A percentile compares a stretch with the other conserved stretches of the same genome.
phyloP scores from a whole-genome alignment of 2,888 invertebrate species.

The Caenorhabditis drosophilae region DNA sequence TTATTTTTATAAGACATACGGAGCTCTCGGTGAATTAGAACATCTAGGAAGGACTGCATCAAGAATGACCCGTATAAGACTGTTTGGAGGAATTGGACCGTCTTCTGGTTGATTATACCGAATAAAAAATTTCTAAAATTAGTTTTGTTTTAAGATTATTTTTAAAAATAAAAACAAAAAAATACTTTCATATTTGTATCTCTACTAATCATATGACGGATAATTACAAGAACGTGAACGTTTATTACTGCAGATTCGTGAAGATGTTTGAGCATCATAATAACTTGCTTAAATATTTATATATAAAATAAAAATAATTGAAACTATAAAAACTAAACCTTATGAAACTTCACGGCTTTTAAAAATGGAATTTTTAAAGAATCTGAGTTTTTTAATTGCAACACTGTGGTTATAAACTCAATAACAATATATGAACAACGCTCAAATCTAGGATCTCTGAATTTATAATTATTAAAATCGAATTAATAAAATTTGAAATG shows the following conservation, averaged over 20 bases:
- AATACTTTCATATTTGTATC: conserved; percentile 13
- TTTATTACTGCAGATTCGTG: conserved; percentile 8
- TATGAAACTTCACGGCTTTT: background rate
- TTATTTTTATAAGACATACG: background rate
- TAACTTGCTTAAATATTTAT: too few relatives aligned
- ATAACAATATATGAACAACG: conserved; percentile 3
- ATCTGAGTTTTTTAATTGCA: background rate
- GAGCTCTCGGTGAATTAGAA: background rate
- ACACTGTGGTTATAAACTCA: background rate
- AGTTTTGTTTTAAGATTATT: background rate
- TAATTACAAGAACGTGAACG: background rate
- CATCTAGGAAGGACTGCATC: conserved; percentile 3
- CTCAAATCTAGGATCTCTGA: conserved; percentile 1
- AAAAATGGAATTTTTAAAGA: background rate
- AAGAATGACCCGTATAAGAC: conserved; percentile 3
- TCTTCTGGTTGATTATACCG: background rate
- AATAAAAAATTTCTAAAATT: conserved; percentile 9
- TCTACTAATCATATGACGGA: conserved; percentile 11
- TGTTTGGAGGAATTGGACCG: background rate
- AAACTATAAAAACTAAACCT: background rate
- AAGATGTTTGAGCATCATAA: conserved; percentile 6
- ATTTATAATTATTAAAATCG: background rate
- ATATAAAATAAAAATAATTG: too few relatives aligned
- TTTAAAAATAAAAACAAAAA: background rate
- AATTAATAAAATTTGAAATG: background rate